Conservation (phyloP, 2,888 invertebrate genomes). For the Chymomyza procnemis region DNA sequence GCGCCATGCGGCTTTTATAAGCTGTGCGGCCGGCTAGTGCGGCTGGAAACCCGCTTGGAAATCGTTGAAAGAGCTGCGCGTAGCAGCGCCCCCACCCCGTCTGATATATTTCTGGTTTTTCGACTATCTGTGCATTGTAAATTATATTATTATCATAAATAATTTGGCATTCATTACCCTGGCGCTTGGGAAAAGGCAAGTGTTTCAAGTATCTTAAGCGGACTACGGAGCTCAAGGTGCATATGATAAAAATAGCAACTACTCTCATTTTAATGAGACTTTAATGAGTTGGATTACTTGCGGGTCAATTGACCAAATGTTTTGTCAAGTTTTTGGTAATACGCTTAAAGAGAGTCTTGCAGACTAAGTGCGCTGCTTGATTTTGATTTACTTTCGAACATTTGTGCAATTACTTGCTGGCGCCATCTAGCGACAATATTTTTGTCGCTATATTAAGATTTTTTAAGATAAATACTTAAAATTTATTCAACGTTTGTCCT, state of each 20-base stretch:
- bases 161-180: slow-evolving; percentile 25
- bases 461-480: too few relatives aligned
- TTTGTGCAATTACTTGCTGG: too few relatives aligned
- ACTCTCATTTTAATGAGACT: slow-evolving; percentile 42
- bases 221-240: slow-evolving; percentile 12
- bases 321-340: background rate
- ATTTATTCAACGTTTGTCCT: too few relatives aligned
- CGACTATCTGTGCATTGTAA: slow-evolving; percentile 26
- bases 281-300: background rate
- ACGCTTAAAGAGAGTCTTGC: background rate
- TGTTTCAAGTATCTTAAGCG: slow-evolving; percentile 1
- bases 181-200: slow-evolving; percentile 46
- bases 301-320: background rate
- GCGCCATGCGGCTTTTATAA: slow-evolving; percentile 68
- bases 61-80: slow-evolving; percentile 33
- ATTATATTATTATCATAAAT: slow-evolving; percentile 17
- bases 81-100: slow-evolving; percentile 9
- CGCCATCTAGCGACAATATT: too few relatives aligned
- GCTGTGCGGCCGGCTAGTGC: slow-evolving; percentile 57
- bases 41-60: slow-evolving; percentile 37
- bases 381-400: too few relatives aligned
- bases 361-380: too few relatives aligned
- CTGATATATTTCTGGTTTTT: slow-evolving; percentile 58
- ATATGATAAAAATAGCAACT: slow-evolving; percentile 53
- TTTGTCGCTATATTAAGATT: too few relatives aligned